Conservation (phyloP, 2,888 invertebrate species). For the Temnothorax rugatulus region DNA sequence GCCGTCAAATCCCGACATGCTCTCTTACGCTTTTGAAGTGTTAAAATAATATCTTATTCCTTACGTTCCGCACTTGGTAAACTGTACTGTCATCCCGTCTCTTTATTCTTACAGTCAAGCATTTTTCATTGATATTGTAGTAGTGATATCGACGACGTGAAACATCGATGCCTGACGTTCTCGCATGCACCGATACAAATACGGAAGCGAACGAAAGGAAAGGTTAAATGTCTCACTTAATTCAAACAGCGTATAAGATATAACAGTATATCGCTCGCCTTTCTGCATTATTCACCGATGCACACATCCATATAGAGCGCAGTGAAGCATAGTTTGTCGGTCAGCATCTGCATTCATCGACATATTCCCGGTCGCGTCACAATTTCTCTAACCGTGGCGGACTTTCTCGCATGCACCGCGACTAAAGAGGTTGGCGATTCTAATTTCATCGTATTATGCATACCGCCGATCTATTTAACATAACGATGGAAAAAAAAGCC, state of each 20-base stretch:
- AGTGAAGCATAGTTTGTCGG: slow-evolving; percentile 66
- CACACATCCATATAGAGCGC: slow-evolving; percentile 28
- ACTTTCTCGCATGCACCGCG: slow-evolving; percentile 74
- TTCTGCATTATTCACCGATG: slow-evolving; percentile 39
- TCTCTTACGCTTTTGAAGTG: background rate
- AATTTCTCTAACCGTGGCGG: slow-evolving; percentile 67
- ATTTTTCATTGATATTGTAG: background rate
- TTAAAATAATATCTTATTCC: slow-evolving; percentile 32
- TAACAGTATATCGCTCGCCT: slow-evolving; percentile 23
- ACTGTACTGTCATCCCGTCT: background rate
- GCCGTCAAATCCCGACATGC: background rate
- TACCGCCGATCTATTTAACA: slow-evolving; percentile 23
- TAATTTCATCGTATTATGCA: slow-evolving; percentile 54
- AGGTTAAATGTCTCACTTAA: slow-evolving; percentile 33
- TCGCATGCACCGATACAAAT: background rate
- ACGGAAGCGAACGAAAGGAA: slow-evolving; percentile 37
- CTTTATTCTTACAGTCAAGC: background rate
- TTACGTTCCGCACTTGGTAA: background rate
- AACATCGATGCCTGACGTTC: background rate
- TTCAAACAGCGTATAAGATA: slow-evolving; percentile 11
- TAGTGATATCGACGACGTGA: background rate
- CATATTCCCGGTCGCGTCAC: slow-evolving; percentile 52
- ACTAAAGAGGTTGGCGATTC: slow-evolving; percentile 67
- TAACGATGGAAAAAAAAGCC: slow-evolving; percentile 23
- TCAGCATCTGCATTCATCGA: slow-evolving; percentile 58